phyloP scores from a whole-genome alignment of 2,888 invertebrate species.

The Tenthredo amoena region DNA sequence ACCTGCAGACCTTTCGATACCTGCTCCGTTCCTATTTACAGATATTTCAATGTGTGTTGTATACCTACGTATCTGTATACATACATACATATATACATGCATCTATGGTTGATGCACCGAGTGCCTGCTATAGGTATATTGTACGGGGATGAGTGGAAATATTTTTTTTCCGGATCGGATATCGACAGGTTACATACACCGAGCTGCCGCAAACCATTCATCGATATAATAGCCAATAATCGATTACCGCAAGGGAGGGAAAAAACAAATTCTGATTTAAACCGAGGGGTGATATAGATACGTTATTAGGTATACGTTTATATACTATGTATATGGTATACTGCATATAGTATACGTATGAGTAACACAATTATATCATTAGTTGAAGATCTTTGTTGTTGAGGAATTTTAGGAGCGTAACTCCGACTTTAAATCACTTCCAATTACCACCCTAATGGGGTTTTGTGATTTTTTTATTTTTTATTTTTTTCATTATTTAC shows the following conservation, averaged over 20 bases:
- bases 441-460: too few relatives aligned
- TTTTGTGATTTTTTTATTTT: too few relatives aligned
- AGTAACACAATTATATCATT: too few relatives aligned
- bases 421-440: too few relatives aligned
- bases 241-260: slow-evolving; percentile 4
- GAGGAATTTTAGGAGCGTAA: too few relatives aligned
- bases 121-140: not conserved
- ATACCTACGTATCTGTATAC: not conserved
- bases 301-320: not conserved
- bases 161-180: slow-evolving; percentile 12
- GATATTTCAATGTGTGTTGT: not conserved
- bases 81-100: not conserved
- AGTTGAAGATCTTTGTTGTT: too few relatives aligned
- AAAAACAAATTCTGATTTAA: not conserved
- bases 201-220: slow-evolving; percentile 7
- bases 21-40: not conserved
- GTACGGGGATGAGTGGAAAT: not conserved
- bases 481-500: not conserved
- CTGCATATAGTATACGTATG: not conserved
- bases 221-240: slow-evolving; percentile 43
- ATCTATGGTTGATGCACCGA: not conserved
- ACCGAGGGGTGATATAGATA: not conserved
- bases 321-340: too few relatives aligned
- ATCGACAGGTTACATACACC: slow-evolving; percentile 31
- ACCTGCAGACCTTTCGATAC: not conserved